Evolutionary conservation across 2,888 invertebrate genomes (phyloP).

Genomic region (Xylocampa areola): DNA sequence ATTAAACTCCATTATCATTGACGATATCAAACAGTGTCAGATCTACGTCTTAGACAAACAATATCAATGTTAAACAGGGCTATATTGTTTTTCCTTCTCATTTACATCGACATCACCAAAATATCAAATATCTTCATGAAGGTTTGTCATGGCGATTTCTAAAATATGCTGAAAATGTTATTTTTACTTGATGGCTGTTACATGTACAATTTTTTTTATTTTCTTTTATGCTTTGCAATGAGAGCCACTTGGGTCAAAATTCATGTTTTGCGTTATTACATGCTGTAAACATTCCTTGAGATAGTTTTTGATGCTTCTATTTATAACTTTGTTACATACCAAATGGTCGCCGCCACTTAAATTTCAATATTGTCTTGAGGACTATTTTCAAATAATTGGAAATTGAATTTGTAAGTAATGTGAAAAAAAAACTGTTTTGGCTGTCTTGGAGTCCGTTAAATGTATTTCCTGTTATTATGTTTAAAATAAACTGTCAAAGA

Average conservation of each 20-base stretch:
- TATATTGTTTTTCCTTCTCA: slow-evolving; percentile 81
- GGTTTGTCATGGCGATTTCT: slow-evolving; percentile 2
- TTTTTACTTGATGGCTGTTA: slow-evolving; percentile 27
- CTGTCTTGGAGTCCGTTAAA: slow-evolving; percentile 38
- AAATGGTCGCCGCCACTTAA: slow-evolving; percentile 11
- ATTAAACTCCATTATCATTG: slow-evolving; percentile 62
- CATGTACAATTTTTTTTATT: slow-evolving; percentile 34
- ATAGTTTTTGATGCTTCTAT: slow-evolving; percentile 28
- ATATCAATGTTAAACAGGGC: slow-evolving; percentile 54
- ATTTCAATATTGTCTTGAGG: slow-evolving; percentile 16
- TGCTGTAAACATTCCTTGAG: slow-evolving; percentile 38
- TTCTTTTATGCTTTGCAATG: slow-evolving; percentile 30
- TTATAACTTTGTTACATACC: slow-evolving; percentile 18
- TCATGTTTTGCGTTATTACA: slow-evolving; percentile 17
- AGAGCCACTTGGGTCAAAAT: slow-evolving; percentile 24
- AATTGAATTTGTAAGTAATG: slow-evolving; percentile 21
- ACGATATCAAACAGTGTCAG: slow-evolving; percentile 65
- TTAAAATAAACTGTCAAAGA: slow-evolving; percentile 49
- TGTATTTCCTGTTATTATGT: slow-evolving; percentile 52
- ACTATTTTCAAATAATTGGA: slow-evolving; percentile 8
- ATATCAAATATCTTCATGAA: background rate
- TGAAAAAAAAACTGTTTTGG: slow-evolving; percentile 37
- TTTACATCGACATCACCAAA: slow-evolving; percentile 1
- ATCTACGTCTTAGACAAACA: slow-evolving; percentile 61
- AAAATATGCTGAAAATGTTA: slow-evolving; percentile 12